Evolutionary conservation across 2,113 vertebrate species (phyloP).

Genomic region (Aegypius monachus): DNA sequence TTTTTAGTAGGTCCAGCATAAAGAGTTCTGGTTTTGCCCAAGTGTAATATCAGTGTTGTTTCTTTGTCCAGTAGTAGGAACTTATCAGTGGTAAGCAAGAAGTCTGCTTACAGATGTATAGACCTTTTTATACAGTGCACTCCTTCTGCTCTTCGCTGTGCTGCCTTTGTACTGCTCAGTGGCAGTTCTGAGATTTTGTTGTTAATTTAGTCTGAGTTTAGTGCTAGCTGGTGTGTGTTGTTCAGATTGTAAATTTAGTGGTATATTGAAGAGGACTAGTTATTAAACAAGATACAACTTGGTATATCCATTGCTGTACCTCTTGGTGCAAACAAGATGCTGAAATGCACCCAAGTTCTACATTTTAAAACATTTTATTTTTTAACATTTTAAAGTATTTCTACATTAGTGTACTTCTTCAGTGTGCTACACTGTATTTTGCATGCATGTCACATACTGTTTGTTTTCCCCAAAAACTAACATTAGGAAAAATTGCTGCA

Average conservation of each 20-base stretch:
- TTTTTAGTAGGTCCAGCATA: neutral
- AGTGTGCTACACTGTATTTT: neutral
- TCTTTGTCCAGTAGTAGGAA: neutral
- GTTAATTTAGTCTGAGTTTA: neutral
- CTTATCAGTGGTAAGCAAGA: neutral
- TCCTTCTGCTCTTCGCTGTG: neutral
- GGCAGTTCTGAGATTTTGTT: neutral
- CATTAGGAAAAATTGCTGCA: neutral
- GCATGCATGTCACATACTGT: no score
- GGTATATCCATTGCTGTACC: neutral
- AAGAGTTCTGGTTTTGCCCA: neutral
- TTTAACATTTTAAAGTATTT: neutral
- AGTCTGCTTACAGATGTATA: rapidly evolving
- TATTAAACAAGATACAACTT: neutral
- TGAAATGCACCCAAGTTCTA: neutral
- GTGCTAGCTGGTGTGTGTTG: neutral
- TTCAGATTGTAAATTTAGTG: neutral
- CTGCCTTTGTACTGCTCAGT: neutral
- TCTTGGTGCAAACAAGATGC: neutral
- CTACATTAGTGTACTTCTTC: neutral
- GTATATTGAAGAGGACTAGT: neutral
- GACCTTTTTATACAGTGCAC: no score
- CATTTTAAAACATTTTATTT: neutral
- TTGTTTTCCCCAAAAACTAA: neutral
- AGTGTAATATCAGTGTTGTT: neutral